Conservation (phyloP, 1,140 invertebrate species). For the Hermatobates lingyangjiaoensis region DNA sequence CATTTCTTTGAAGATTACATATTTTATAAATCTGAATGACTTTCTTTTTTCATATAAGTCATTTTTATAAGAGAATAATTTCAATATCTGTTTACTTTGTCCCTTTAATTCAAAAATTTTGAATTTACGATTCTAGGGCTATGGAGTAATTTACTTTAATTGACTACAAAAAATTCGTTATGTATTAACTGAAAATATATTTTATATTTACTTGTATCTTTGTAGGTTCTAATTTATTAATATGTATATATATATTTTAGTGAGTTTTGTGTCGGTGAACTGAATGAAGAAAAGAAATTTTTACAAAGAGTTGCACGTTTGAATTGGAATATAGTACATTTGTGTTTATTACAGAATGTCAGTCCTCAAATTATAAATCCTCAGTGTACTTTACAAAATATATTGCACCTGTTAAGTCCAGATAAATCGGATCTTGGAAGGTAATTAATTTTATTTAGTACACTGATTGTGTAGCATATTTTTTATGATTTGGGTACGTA, state of each 20-base stretch:
- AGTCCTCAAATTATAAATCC: constrained; percentile 39
- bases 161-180: too few relatives aligned
- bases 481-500: constrained; percentile 8
- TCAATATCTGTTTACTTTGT: too few relatives aligned
- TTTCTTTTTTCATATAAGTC: too few relatives aligned
- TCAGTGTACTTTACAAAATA: constrained; percentile 49
- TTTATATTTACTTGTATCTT: too few relatives aligned
- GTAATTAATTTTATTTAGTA: constrained; percentile 22
- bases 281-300: constrained; percentile 53
- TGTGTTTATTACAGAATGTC: constrained; percentile 62
- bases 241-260: constrained; percentile 28
- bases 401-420: constrained; percentile 46
- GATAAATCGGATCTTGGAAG: constrained; percentile 46
- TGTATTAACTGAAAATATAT: too few relatives aligned
- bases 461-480: constrained; percentile 7
- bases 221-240: too few relatives aligned
- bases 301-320: constrained; percentile 49
- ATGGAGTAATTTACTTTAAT: too few relatives aligned
- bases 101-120: too few relatives aligned
- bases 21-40: too few relatives aligned
- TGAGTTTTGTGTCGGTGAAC: constrained; percentile 50
- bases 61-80: too few relatives aligned
- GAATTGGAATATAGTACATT: constrained; percentile 61
- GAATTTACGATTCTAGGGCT: too few relatives aligned
- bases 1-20: too few relatives aligned